These are phyloP conservation scores for Seladonia tumulorum DNA, from an alignment of 2,888 invertebrate genomes.

Conservation along the genomic window DNA sequence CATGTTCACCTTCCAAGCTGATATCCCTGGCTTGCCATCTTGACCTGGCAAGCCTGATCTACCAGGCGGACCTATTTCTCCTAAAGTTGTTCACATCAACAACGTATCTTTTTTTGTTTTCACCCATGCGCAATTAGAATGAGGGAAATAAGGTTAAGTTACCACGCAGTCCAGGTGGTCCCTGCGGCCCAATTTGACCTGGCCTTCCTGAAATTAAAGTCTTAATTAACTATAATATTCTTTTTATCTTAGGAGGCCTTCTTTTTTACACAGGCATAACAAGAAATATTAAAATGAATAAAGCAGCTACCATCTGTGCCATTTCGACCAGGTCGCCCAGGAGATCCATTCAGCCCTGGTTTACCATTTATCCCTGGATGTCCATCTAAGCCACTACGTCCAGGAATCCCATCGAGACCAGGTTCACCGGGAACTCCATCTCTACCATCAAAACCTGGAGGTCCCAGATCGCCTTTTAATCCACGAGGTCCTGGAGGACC, in stretches of 20 bases:
- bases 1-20: conserved; percentile 89
- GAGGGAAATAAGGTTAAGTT: conserved; percentile 72
- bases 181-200: conserved; percentile 89
- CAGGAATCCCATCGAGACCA: conserved; percentile 94
- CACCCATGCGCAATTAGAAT: conserved; percentile 43
- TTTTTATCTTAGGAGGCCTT: too few species aligned
- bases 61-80: conserved; percentile 89
- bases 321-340: conserved; percentile 89
- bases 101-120: conserved; percentile 36
- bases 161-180: conserved; percentile 88
- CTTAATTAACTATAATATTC: neutral
- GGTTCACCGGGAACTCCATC: conserved; percentile 97
- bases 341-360: conserved; percentile 89
- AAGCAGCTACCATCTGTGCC: conserved; percentile 87
- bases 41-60: conserved; percentile 86
- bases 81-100: conserved; percentile 77
- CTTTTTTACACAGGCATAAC: neutral
- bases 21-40: conserved; percentile 91
- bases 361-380: conserved; percentile 89
- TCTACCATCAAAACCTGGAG: conserved; percentile 92
- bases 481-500: conserved; percentile 89
- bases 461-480: conserved; percentile 87
- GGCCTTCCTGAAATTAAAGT: conserved; percentile 86
- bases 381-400: conserved; percentile 93
- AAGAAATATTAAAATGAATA: neutral